phyloP scores from a whole-genome alignment of 2,113 vertebrate genomes.

The Pycnonotus jocosus region DNA sequence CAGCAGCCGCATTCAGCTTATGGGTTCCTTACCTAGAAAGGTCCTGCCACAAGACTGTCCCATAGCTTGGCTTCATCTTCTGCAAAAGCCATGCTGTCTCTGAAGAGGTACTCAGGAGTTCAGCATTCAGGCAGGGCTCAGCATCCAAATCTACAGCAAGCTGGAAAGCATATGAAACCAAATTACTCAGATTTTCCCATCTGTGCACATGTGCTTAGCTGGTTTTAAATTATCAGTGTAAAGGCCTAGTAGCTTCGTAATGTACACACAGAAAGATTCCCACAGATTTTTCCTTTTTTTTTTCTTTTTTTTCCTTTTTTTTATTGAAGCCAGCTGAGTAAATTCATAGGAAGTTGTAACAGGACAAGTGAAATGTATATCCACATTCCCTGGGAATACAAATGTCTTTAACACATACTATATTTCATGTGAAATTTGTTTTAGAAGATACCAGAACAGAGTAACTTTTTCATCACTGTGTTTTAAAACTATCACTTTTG shows the following conservation, averaged over 20 bases:
- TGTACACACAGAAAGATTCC: conserved; percentile 71
- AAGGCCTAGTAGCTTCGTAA: conserved; percentile 66
- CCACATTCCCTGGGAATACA: conserved; percentile 58
- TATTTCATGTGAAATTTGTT: conserved; percentile 57
- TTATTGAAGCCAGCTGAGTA: conserved; percentile 73
- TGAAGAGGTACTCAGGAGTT: neutral
- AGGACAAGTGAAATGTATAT: conserved; percentile 68
- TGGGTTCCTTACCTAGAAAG: neutral
- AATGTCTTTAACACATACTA: conserved; percentile 55
- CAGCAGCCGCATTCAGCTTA: neutral
- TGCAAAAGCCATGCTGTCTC: neutral
- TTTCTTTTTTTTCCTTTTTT: neutral
- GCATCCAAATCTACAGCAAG: neutral
- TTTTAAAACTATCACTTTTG: conserved; percentile 35
- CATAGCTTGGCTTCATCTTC: neutral
- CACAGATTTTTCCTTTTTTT: conserved; percentile 53
- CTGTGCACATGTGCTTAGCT: conserved; percentile 64
- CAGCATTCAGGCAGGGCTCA: neutral
- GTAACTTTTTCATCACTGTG: neutral
- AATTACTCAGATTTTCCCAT: conserved; percentile 65
- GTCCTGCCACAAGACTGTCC: neutral
- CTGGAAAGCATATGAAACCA: conserved; percentile 54
- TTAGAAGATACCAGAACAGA: conserved; percentile 16
- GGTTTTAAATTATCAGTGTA: conserved; percentile 69
- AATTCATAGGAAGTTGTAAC: conserved; percentile 67